Percentiles rank a stretch among this genome's conserved stretches.
Conservation (phyloP, 2,113 vertebrate genomes). For the Sapayoa aenigma region DNA sequence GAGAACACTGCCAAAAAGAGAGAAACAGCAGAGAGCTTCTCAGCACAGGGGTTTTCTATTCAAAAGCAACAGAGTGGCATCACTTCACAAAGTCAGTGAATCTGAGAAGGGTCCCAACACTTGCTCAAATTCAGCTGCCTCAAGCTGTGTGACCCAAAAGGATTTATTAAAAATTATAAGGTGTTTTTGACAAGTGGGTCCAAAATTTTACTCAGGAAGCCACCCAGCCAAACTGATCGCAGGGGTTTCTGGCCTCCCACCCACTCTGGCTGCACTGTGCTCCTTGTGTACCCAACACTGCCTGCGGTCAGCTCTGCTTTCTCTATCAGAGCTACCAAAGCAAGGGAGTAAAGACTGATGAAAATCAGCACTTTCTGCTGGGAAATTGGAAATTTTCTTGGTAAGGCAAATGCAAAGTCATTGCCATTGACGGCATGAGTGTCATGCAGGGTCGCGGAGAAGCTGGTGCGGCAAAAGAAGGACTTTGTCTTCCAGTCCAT, state of each 20-base stretch:
- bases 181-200: background rate
- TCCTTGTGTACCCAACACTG: background rate
- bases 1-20: background rate
- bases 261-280: accelerated
- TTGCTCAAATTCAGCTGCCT: background rate
- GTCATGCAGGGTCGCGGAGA: background rate
- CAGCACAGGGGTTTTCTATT: background rate
- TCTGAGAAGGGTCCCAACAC: accelerated
- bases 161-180: background rate
- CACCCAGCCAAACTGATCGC: accelerated
- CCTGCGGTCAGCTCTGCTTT: background rate
- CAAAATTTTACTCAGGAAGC: background rate
- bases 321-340: background rate
- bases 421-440: accelerated
- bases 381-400: background rate
- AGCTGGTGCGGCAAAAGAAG: background rate
- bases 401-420: background rate
- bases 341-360: background rate
- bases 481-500: background rate
- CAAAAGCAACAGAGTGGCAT: background rate
- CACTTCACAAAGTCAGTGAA: accelerated
- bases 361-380: background rate
- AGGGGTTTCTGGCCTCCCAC: background rate
- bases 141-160: accelerated
- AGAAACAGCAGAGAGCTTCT: background rate